Percentiles rank a stretch among this genome's conserved stretches.
Evolutionary conservation across 2,113 vertebrate genomes (phyloP).

Genomic region (Nyctereutes procyonoides): DNA sequence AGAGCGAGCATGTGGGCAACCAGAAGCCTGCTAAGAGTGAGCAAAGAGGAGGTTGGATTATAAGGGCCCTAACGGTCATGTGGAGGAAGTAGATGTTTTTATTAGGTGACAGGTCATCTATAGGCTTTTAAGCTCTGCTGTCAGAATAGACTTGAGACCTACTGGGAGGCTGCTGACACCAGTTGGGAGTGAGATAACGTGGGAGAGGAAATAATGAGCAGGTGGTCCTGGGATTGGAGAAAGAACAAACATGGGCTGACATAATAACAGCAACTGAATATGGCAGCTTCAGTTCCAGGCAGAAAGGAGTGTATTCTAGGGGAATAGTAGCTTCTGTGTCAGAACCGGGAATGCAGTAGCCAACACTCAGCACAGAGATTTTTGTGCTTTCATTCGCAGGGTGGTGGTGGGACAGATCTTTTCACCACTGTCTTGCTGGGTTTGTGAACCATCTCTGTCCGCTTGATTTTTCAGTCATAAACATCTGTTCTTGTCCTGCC

Average conservation of each 20-base stretch:
- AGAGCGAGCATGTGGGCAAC: background rate
- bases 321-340: background rate
- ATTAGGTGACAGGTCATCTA: background rate
- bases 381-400: background rate
- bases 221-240: background rate
- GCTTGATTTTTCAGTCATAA: background rate
- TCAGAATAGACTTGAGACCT: background rate
- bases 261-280: background rate
- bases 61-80: background rate
- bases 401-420: background rate
- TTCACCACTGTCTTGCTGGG: background rate
- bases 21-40: background rate
- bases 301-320: background rate
- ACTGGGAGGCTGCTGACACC: background rate
- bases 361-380: background rate
- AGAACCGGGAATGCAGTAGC: background rate
- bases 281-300: background rate
- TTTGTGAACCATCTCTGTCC: background rate
- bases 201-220: conserved; percentile 8
- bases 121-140: conserved; percentile 23
- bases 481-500: background rate
- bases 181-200: background rate
- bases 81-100: background rate
- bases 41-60: background rate
- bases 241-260: background rate